Conservation (phyloP, 2,888 invertebrate species). For the Caenorhabditis virilis region DNA sequence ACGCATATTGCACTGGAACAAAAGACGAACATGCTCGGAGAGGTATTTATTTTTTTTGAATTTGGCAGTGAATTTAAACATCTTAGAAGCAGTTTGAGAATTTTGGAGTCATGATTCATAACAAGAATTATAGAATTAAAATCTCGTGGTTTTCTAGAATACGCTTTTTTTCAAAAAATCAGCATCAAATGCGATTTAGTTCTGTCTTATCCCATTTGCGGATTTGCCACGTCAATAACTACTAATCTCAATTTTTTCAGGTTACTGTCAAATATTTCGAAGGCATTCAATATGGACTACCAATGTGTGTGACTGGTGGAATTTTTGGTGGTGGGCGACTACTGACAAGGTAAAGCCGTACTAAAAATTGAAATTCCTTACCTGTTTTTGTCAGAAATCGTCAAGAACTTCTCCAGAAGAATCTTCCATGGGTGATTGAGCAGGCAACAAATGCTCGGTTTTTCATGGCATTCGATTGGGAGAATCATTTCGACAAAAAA, state of each 20-base stretch:
- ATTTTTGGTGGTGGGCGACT: slow-evolving; percentile 88
- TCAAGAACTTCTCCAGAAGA: slow-evolving; percentile 42
- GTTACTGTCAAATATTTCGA: slow-evolving; percentile 97
- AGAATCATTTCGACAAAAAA: slow-evolving; percentile 55
- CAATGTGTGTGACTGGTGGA: slow-evolving; percentile 92
- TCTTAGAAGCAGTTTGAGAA: neutral
- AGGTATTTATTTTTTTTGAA: slow-evolving; percentile 74
- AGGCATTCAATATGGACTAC: slow-evolving; percentile 89
- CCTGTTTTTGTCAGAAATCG: slow-evolving; percentile 49
- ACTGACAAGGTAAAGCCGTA: slow-evolving; percentile 76
- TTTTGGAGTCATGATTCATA: too few relatives aligned
- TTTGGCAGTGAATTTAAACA: too few relatives aligned
- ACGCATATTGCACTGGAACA: slow-evolving; percentile 87
- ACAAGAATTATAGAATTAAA: too few relatives aligned
- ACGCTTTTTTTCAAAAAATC: too few relatives aligned
- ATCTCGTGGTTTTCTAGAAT: too few relatives aligned
- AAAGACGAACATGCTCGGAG: slow-evolving; percentile 82
- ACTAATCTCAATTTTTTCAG: slow-evolving; percentile 71
- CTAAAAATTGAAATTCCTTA: neutral
- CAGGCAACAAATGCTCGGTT: slow-evolving; percentile 57
- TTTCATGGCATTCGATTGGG: slow-evolving; percentile 63
- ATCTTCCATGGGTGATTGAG: slow-evolving; percentile 61
- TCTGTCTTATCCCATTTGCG: too few relatives aligned
- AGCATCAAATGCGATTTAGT: too few relatives aligned
- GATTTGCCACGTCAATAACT: slow-evolving; percentile 1